These are phyloP conservation scores for Anisognathus igniventris DNA, from an alignment of 2,797 vertebrate genomes.

Conservation along the genomic window DNA sequence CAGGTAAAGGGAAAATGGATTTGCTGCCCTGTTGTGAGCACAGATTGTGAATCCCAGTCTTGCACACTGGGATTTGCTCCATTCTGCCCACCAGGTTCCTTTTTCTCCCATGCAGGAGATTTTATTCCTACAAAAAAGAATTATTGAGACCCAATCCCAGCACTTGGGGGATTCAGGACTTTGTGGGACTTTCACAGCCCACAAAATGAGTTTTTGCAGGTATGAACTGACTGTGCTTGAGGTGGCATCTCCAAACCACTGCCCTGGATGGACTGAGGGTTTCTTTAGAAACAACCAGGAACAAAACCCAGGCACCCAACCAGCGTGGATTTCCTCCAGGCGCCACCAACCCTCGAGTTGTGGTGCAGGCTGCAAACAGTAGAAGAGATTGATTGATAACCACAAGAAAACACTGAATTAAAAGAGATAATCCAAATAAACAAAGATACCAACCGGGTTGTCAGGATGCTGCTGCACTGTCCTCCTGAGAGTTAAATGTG, in stretches of 20 bases:
- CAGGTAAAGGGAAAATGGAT: neutral
- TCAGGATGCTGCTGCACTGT: constrained; percentile 63
- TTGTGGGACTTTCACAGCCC: accelerated
- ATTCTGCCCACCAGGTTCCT: neutral
- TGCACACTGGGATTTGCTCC: neutral
- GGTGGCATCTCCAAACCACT: neutral
- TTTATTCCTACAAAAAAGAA: neutral
- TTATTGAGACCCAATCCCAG: neutral
- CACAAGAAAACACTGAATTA: neutral
- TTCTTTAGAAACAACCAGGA: neutral
- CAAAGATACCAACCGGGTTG: constrained; percentile 85
- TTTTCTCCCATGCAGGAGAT: neutral
- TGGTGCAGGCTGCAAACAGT: neutral
- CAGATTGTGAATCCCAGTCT: neutral
- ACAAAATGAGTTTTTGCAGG: accelerated
- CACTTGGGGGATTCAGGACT: neutral
- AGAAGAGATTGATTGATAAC: constrained; percentile 13
- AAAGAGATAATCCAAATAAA: neutral
- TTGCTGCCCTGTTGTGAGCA: neutral
- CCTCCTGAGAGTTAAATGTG: constrained; percentile 78
- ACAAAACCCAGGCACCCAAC: neutral
- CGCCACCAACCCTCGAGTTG: neutral
- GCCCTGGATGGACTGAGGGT: neutral
- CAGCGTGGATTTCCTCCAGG: neutral
- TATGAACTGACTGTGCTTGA: neutral